Conservation (phyloP, 1,140 invertebrate genomes). For the Polypedilum vanderplanki region DNA sequence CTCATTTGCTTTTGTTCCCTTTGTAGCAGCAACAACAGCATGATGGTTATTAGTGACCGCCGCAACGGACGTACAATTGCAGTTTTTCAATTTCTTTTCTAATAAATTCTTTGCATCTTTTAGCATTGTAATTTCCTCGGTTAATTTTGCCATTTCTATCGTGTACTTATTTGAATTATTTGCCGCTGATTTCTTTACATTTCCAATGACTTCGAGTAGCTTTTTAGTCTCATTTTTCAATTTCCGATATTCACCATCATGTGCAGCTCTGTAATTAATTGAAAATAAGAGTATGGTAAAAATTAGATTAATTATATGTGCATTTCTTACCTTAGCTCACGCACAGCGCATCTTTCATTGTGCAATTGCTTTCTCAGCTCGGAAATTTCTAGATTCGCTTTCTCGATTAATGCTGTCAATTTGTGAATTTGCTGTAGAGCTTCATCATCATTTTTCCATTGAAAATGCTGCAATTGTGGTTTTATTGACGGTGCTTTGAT, state of each 20-base stretch:
- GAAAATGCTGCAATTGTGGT: not conserved
- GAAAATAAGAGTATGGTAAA: not conserved
- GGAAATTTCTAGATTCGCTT: not conserved
- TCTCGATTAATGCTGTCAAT: not conserved
- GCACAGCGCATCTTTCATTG: not conserved
- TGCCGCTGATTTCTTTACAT: slow-evolving; percentile 17
- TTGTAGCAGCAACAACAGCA: not conserved
- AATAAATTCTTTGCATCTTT: slow-evolving; percentile 23
- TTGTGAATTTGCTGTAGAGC: slow-evolving; percentile 1
- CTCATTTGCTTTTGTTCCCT: not conserved
- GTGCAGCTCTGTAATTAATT: not conserved
- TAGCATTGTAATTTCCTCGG: not conserved
- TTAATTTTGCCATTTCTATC: not conserved
- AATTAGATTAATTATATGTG: not conserved
- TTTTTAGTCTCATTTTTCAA: slow-evolving; percentile 23
- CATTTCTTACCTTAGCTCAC: not conserved
- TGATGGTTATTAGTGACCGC: no score
- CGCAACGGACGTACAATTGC: not conserved
- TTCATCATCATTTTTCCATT: slow-evolving; percentile 16
- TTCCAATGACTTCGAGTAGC: not conserved
- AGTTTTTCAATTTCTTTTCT: slow-evolving; percentile 24
- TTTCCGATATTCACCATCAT: slow-evolving; percentile 10
- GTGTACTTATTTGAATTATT: slow-evolving; percentile 10
- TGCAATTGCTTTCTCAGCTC: not conserved
- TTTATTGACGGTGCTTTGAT: not conserved